Percentiles rank a stretch among this genome's conserved stretches.
These are phyloP conservation scores for Eolophus roseicapilla DNA, from an alignment of 2,113 vertebrate species.

Conservation along the genomic window DNA sequence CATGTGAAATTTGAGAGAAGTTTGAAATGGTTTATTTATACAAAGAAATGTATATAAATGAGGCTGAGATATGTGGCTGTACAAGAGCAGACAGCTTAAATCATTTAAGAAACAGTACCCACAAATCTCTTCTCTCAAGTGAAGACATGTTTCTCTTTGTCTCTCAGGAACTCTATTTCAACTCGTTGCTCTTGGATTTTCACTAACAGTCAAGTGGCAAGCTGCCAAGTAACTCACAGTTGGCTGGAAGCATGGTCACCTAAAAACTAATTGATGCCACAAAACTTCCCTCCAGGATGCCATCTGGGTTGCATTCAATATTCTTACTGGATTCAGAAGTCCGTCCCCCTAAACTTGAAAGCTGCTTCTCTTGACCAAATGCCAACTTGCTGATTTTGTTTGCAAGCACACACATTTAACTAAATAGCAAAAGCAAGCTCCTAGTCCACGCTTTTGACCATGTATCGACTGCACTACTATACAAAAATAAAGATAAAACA, in stretches of 20 bases:
- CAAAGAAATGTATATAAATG: not conserved
- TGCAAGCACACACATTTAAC: slow-evolving; percentile 35
- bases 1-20: not conserved
- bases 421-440: slow-evolving; percentile 6
- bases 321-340: slow-evolving; percentile 29
- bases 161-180: slow-evolving; percentile 45
- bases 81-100: not conserved
- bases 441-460: not conserved
- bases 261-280: slow-evolving; percentile 64
- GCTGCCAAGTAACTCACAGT: slow-evolving; percentile 51
- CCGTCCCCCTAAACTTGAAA: slow-evolving; percentile 24
- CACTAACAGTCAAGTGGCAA: slow-evolving; percentile 34
- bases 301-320: slow-evolving; percentile 51
- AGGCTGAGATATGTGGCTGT: not conserved
- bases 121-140: not conserved
- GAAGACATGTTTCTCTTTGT: slow-evolving; percentile 53
- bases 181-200: slow-evolving; percentile 37
- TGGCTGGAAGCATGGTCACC: slow-evolving; percentile 53
- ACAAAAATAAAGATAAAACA: not conserved
- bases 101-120: not conserved
- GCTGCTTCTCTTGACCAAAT: slow-evolving; percentile 46
- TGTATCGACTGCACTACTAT: not conserved
- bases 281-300: slow-evolving; percentile 58
- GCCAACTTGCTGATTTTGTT: slow-evolving; percentile 53
- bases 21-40: not conserved